These are phyloP conservation scores for Oreotragus oreotragus DNA, from an alignment of 2,113 vertebrate genomes.

Conservation along the genomic window DNA sequence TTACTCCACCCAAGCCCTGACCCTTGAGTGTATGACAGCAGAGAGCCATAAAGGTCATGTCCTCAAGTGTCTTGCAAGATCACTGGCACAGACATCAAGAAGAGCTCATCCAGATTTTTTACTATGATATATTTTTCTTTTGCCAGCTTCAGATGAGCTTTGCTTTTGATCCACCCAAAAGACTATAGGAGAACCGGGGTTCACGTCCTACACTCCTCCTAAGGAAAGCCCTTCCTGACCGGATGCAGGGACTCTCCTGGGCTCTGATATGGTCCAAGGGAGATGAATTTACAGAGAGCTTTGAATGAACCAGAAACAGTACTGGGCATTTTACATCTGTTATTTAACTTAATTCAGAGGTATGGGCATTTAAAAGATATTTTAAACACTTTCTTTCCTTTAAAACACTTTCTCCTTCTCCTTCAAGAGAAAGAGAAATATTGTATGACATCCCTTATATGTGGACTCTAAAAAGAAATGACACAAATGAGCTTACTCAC, in stretches of 20 bases:
- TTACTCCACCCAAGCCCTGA: constrained; percentile 13
- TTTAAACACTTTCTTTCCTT: not conserved
- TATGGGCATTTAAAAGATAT: not conserved
- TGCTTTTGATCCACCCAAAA: constrained; percentile 58
- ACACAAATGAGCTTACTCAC: not conserved
- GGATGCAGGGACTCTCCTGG: not conserved
- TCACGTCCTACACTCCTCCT: not conserved
- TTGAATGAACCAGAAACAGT: not conserved
- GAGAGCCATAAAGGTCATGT: not conserved
- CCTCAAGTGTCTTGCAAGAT: not conserved
- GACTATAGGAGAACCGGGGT: not conserved
- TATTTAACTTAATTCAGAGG: not conserved
- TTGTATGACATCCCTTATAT: not conserved
- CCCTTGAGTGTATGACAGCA: not conserved
- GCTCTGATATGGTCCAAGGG: not conserved
- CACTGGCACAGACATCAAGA: not conserved
- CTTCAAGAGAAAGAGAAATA: not conserved
- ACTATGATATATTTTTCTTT: constrained; percentile 21
- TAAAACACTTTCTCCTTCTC: not conserved
- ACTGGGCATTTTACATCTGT: not conserved
- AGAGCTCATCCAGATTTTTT: not conserved
- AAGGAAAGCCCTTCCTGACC: not conserved
- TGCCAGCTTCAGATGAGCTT: constrained; percentile 30
- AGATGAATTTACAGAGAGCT: not conserved
- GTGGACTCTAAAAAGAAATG: not conserved